These are phyloP conservation scores for Drosophila koepferae DNA, from an alignment of 2,888 invertebrate genomes.

Conservation along the genomic window DNA sequence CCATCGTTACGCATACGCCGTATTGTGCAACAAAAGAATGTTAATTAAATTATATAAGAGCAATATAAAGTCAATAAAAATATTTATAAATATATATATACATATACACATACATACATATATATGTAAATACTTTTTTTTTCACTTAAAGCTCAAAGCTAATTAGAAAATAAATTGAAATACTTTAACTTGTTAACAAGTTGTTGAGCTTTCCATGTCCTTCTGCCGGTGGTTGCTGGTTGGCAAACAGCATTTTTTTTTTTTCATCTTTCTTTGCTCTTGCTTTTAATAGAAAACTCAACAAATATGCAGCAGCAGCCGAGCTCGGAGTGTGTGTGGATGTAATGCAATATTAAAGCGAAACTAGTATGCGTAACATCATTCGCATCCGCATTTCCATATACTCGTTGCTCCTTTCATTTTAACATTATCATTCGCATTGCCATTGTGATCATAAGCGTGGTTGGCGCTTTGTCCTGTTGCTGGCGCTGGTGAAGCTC, in stretches of 20 bases:
- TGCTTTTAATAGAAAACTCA: slow-evolving; percentile 41
- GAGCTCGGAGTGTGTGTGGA: background rate
- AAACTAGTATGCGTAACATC: slow-evolving; percentile 66
- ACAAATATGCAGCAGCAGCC: slow-evolving; percentile 46
- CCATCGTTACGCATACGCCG: slow-evolving; percentile 40
- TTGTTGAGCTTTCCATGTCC: slow-evolving; percentile 1
- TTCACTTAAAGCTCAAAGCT: background rate
- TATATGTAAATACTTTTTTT: background rate
- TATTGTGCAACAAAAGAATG: slow-evolving; percentile 4
- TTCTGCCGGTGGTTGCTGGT: background rate
- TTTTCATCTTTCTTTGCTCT: background rate
- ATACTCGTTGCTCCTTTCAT: background rate
- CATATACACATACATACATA: background rate
- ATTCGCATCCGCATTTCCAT: slow-evolving; percentile 18
- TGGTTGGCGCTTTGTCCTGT: slow-evolving; percentile 36
- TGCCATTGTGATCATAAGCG: slow-evolving; percentile 45
- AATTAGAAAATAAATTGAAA: slow-evolving; percentile 10
- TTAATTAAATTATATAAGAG: background rate
- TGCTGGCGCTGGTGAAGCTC: slow-evolving; percentile 36
- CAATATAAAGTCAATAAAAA: background rate
- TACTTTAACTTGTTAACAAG: slow-evolving; percentile 16
- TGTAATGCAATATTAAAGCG: slow-evolving; percentile 64
- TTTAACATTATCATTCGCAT: slow-evolving; percentile 28
- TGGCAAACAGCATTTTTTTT: background rate
- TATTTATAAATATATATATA: background rate